These are phyloP conservation scores for Drosophila tani DNA, from an alignment of 1,140 invertebrate species.

Conservation along the genomic window DNA sequence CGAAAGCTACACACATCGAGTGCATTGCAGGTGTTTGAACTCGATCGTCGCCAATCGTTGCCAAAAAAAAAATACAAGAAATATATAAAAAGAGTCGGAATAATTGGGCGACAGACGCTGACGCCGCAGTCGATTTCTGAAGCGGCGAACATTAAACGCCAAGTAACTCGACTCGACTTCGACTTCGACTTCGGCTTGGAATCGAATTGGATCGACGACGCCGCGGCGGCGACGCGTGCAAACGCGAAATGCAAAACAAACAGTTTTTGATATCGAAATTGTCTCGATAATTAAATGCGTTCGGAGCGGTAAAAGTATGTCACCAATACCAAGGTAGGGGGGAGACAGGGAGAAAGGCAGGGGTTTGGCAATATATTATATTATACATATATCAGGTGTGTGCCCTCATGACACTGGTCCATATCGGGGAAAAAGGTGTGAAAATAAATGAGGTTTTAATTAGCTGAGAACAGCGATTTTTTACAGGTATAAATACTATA, in stretches of 20 bases:
- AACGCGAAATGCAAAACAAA: slow-evolving; percentile 80
- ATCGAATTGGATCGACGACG: slow-evolving; percentile 20
- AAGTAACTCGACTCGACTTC: slow-evolving; percentile 14
- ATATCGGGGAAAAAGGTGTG: slow-evolving; percentile 12
- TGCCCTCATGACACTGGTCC: slow-evolving; percentile 21
- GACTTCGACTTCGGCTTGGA: slow-evolving; percentile 3
- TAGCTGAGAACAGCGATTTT: not conserved
- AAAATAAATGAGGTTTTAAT: not conserved
- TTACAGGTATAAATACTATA: not conserved
- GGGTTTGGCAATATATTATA: slow-evolving; percentile 3
- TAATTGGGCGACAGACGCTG: slow-evolving; percentile 79
- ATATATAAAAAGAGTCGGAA: slow-evolving; percentile 38
- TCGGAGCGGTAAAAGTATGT: slow-evolving; percentile 76
- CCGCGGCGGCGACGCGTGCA: slow-evolving; percentile 57
- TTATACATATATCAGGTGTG: slow-evolving; percentile 25
- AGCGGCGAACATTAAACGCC: slow-evolving; percentile 62
- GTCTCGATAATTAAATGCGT: slow-evolving; percentile 81
- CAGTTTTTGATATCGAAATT: slow-evolving; percentile 71
- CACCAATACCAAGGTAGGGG: slow-evolving; percentile 37
- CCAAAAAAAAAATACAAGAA: slow-evolving; percentile 23
- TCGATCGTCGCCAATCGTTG: slow-evolving; percentile 63
- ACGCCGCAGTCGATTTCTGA: slow-evolving; percentile 33
- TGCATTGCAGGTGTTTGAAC: slow-evolving; percentile 82
- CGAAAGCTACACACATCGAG: slow-evolving; percentile 57
- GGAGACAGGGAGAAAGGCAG: slow-evolving; percentile 24